phyloP scores from a whole-genome alignment of 1,140 invertebrate species.

The Listronotus oregonensis region DNA sequence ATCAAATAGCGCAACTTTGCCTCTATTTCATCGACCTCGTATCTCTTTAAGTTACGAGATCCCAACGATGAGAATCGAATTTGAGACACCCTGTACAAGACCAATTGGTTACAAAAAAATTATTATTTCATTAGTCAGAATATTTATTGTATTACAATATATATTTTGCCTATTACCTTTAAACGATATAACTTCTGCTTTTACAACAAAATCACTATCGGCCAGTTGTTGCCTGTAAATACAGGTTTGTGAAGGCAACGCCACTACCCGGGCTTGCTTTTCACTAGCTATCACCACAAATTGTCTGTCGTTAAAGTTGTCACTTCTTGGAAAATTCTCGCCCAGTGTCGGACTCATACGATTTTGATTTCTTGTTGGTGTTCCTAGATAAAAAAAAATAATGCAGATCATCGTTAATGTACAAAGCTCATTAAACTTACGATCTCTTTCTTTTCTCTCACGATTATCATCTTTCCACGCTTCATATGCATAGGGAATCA shows the following conservation, averaged over 20 bases:
- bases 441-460: constrained; percentile 68
- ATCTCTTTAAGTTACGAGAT: too few species aligned
- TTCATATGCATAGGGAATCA: constrained; percentile 84
- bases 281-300: constrained; percentile 92
- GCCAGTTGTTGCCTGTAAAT: constrained; percentile 83
- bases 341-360: constrained; percentile 77
- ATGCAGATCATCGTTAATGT: too few species aligned
- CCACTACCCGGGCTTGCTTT: constrained; percentile 92
- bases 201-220: constrained; percentile 89
- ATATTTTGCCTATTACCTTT: constrained; percentile 69
- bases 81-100: too few species aligned
- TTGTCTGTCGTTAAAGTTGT: constrained; percentile 78
- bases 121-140: too few species aligned
- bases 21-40: too few species aligned
- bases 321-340: constrained; percentile 57
- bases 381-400: constrained; percentile 54
- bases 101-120: too few species aligned
- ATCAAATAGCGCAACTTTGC: too few species aligned
- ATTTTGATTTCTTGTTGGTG: constrained; percentile 66
- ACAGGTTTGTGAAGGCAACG: constrained; percentile 92
- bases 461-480: constrained; percentile 84
- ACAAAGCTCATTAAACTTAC: constrained; percentile 57
- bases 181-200: constrained; percentile 89
- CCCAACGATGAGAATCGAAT: too few species aligned
- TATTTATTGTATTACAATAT: too few species aligned